Evolutionary conservation across 2,888 invertebrate genomes (phyloP).

Genomic region (Mellilla xanthometata): DNA sequence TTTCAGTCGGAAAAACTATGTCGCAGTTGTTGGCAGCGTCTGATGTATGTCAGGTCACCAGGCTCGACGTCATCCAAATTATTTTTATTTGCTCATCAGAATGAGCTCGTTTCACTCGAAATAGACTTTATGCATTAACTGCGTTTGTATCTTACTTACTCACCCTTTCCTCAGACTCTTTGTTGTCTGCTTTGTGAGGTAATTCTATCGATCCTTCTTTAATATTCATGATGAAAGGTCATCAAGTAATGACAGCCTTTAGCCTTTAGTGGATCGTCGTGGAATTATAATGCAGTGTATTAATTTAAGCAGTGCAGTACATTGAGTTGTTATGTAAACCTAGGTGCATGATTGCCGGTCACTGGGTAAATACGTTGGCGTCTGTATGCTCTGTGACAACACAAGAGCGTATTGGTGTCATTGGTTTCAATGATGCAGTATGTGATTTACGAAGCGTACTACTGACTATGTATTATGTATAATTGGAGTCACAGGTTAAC

Average conservation of each 20-base stretch:
- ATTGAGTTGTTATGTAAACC: too few species aligned
- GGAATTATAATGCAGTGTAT: too few species aligned
- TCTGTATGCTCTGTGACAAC: too few species aligned
- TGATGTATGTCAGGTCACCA: conserved; percentile 65
- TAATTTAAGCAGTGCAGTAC: too few species aligned
- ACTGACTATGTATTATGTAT: too few species aligned
- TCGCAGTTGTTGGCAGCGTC: conserved; percentile 63
- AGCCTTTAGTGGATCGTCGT: not conserved
- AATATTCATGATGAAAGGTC: not conserved
- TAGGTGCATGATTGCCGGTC: too few species aligned
- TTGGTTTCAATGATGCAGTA: not conserved
- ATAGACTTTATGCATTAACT: conserved; percentile 32
- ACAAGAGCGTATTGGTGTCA: too few species aligned
- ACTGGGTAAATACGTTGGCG: too few species aligned
- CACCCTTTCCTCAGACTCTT: conserved; percentile 10
- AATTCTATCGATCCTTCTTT: not conserved
- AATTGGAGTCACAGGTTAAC: too few species aligned
- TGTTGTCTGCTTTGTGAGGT: conserved; percentile 5
- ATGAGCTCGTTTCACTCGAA: conserved; percentile 37
- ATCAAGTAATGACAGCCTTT: not conserved
- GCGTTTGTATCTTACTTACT: conserved; percentile 1
- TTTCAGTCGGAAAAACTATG: conserved; percentile 58
- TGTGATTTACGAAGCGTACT: too few species aligned
- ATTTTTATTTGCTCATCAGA: conserved; percentile 62
- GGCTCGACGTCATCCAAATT: conserved; percentile 59